Evolutionary conservation across 2,797 vertebrate species (phyloP), one percentile per base, ranked within the genome.

Genomic region (Rachycentron canadum): DNA sequence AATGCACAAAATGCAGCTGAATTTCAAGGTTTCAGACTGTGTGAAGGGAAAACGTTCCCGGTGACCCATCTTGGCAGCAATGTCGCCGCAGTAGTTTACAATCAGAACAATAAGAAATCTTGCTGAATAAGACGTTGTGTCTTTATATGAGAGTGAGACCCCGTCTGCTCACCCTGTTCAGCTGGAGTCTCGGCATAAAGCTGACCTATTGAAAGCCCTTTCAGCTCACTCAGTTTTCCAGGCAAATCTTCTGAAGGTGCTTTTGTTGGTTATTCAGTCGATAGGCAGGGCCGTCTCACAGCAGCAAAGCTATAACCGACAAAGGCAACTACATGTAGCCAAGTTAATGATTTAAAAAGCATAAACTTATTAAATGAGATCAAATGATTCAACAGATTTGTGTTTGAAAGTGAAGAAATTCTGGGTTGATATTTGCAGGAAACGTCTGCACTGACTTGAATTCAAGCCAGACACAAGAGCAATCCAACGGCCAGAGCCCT

Each of bases 41-140:
- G 32, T 40, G 12, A 80, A 70, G 38, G 53, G 28, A 83, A 79
- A 7, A 58, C 28, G 38, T 67, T 86, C 34, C 64, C 23, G 21
- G 56, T 67, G 71, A 83, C 61, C 76, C 21, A 34, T 68, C 67
- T 45, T 50, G 53, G 71, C 78, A 69, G 49, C 55, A 81, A 79
- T 69, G 67, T 79, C 12, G 55, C 76, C 19, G 67, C 69, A 61
- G 62, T 63, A 76, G 70, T 79, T 84, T 76, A 82, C 53, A 65
- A 73, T 77, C 72, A 57, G 62, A 81, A 79, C 69, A 85, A 81
- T 78, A 60, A 60, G 58, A 69, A 71, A 68, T 69, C 47, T 65
- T 82, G 73, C 81, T 86, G 76, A 81, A 76, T 76, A 77, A 81
- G 63, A 63, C 80, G 59, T n/a, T 5, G 3, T 25, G 32, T 64